phyloP scores from a whole-genome alignment of 1,140 invertebrate genomes.

The Nylanderia fulva region DNA sequence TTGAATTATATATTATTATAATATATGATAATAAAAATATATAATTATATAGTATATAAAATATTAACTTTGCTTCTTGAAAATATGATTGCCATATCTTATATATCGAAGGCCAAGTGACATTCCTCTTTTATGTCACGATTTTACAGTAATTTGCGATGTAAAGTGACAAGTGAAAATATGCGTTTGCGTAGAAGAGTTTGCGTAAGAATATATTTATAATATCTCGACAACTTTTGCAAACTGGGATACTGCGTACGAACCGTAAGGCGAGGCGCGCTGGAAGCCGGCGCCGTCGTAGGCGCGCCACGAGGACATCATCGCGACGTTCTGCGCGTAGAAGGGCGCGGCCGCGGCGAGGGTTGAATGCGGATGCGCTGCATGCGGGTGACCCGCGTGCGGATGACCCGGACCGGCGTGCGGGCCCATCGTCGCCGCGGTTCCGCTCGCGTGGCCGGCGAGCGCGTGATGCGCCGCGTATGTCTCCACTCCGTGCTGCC shows the following conservation, averaged over 20 bases:
- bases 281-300: slow-evolving; percentile 92
- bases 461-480: slow-evolving; percentile 84
- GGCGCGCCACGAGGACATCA: slow-evolving; percentile 92
- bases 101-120: too few relatives aligned
- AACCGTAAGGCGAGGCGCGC: slow-evolving; percentile 91
- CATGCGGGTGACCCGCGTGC: slow-evolving; percentile 82
- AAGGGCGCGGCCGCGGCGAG: slow-evolving; percentile 87
- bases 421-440: slow-evolving; percentile 80
- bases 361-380: slow-evolving; percentile 82
- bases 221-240: too few relatives aligned
- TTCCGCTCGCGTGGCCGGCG: slow-evolving; percentile 81
- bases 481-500: slow-evolving; percentile 85
- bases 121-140: background rate
- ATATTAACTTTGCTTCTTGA: too few relatives aligned
- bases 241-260: slow-evolving; percentile 44
- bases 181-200: too few relatives aligned
- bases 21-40: too few relatives aligned
- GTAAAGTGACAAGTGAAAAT: too few relatives aligned
- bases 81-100: background rate
- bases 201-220: too few relatives aligned
- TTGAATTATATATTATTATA: too few relatives aligned
- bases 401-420: slow-evolving; percentile 81
- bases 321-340: slow-evolving; percentile 90
- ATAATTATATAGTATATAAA: too few relatives aligned
- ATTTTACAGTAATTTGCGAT: background rate